Conservation (phyloP, 2,888 invertebrate species). For the Trachelus tabidus region DNA sequence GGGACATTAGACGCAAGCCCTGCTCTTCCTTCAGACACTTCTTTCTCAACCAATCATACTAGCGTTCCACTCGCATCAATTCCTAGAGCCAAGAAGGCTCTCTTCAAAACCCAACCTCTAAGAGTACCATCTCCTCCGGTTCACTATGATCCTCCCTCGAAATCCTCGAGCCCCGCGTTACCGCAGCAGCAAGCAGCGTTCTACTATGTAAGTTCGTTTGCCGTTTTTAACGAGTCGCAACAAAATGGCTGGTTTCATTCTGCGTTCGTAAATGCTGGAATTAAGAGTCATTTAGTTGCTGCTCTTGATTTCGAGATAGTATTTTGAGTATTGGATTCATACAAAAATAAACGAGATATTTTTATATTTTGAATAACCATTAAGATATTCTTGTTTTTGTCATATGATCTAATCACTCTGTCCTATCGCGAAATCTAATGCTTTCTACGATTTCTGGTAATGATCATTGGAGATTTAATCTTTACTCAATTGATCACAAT, state of each 20-base stretch:
- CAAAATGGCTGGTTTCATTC: not conserved
- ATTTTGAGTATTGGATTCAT: not conserved
- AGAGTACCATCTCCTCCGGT: slow-evolving; percentile 43
- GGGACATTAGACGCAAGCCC: slow-evolving; percentile 54
- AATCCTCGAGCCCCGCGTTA: slow-evolving; percentile 39
- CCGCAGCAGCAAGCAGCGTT: slow-evolving; percentile 48
- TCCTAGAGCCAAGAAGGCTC: slow-evolving; percentile 54
- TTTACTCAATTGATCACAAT: not conserved
- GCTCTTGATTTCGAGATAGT: not conserved
- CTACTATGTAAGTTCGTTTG: slow-evolving; percentile 57
- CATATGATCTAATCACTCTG: not conserved
- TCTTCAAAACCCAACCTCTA: slow-evolving; percentile 51
- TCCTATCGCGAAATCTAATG: not conserved
- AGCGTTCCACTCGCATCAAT: slow-evolving; percentile 47
- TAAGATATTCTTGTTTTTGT: not conserved
- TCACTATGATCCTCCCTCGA: slow-evolving; percentile 39
- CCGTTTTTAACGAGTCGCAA: slow-evolving; percentile 7
- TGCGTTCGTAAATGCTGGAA: not conserved
- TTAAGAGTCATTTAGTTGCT: not conserved
- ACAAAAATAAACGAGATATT: not conserved
- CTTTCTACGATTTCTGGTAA: not conserved
- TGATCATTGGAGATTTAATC: not conserved
- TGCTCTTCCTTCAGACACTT: slow-evolving; percentile 55
- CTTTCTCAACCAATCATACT: slow-evolving; percentile 53
- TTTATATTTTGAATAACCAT: not conserved